Base-by-base conservation (phyloP, 2,113 vertebrate species). In the Coregonus clupeaformis region DNA sequence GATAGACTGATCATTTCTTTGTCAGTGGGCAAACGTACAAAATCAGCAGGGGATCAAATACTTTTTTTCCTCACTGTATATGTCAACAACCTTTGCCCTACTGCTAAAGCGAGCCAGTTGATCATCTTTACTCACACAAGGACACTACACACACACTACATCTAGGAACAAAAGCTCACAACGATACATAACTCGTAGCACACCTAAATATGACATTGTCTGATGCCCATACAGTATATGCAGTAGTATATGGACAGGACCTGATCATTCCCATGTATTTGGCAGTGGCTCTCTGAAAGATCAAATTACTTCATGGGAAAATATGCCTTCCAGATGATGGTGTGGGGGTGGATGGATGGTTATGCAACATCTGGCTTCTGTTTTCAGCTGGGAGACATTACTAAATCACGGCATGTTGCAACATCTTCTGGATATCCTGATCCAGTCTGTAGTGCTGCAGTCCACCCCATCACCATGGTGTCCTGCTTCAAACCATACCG, bases 321-420 rank as follows among this genome's bases (percentile, higher is more conserved):
- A 68, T 36, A 73, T 71, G 29, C 57, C 62, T 74, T 80, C 72
- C 76, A 76, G 71, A 73, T 59, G 57, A 87, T 72, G 66, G 45
- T 63, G 69, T 64, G 70, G 14, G 55, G 32, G 77, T 57, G 29
- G 75, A 72, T 42, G 67, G 59, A 16, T 14, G 69, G 45, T 80
- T 83, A 74, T 42, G 49, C 64, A 84, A 80, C 77, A 79, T 77
- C 74, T 78, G 71, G 63, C 72, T 69, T 78, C 78, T 73, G 59
- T 68, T 68, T 77, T 78, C 55, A 29, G 32, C 49, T 13, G 11
- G 60, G 64, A 75, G 70, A 57, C 0, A 57, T 20, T 36, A 69
- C 12, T 68, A 25, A 72, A 66, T 22, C 20, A 47, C 3, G 47
- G 36, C 22, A 72, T 70, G 73, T 77, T 79, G 65, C 77, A 65